Base-by-base conservation (phyloP, 2,888 invertebrate species). In the Nemoura dubitans region DNA sequence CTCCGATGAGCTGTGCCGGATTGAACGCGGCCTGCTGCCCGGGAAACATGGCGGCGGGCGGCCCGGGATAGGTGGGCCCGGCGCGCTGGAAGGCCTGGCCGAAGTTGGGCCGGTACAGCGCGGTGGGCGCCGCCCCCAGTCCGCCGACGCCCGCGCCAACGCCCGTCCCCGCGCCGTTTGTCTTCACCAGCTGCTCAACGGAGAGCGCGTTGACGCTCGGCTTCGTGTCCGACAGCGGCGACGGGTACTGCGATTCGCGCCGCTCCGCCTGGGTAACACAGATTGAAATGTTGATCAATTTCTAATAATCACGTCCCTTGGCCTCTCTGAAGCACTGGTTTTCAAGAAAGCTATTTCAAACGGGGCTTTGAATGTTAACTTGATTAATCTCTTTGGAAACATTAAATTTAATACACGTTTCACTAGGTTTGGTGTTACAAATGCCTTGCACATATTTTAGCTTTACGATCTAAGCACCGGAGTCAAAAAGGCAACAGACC, bases 61-160 rank as follows among this genome's bases (percentile, higher is more conserved):
- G 21, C n/a, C 85, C 27, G 81, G 80, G 42, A 29, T 76, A 84
- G 7, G 91, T 91, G 27, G 92, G 91, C 27, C 93, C 93, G 76
- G 93, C 92, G 85, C 95, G 93, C 87, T 95, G 95, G 90, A 95
- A 95, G 30, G 95, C 95, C 90, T 94, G 95, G 82, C 95, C 94
- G 91, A 95, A 95, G 89, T 95, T 94, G 82, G 95, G 95, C 92
- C 95, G 93, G 92, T 95, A 95, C 92, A 95, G 92, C 86, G 95
- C 95, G 87, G 93, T 93, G 21, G 94, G 93, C 78, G 94, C 94
- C 86, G 93, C 92, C 2, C 16, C 59, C 59, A 36, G 36, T 10
- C 36, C n/a, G n/a, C n/a, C n/a, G n/a, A n/a, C n/a, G n/a, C n/a
- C 36, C 36, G 10, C 36, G 3, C 36, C 36, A 2, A 88, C 87